Evolutionary conservation across 92 coral and sea anemone species (phyloP).

Genomic region (Paramuricea clavata): DNA sequence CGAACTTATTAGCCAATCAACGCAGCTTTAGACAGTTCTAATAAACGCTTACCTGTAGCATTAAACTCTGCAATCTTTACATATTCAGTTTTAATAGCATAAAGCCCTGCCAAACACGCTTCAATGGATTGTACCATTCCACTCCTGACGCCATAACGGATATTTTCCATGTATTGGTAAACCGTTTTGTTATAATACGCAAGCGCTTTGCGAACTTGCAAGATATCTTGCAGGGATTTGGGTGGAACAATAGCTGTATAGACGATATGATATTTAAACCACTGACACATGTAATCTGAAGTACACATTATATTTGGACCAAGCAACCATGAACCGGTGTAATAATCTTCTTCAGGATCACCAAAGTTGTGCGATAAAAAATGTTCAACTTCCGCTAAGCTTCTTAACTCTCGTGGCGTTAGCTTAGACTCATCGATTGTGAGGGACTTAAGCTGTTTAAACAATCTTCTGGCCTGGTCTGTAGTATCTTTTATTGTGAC

Average conservation of each 20-base stretch:
- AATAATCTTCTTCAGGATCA: slow-evolving; percentile 77
- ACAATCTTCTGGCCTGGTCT: slow-evolving; percentile 65
- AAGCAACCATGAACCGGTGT: slow-evolving; percentile 81
- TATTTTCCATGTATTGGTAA: slow-evolving; percentile 69
- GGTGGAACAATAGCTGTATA: no score
- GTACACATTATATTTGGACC: slow-evolving; percentile 89
- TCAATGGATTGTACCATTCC: slow-evolving; percentile 91
- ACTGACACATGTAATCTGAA: slow-evolving; percentile 71
- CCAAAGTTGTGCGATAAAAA: slow-evolving; percentile 76
- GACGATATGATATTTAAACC: slow-evolving; percentile 36
- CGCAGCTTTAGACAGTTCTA: neutral
- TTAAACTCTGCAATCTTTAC: slow-evolving; percentile 59
- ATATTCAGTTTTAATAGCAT: slow-evolving; percentile 61
- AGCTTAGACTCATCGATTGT: slow-evolving; percentile 38
- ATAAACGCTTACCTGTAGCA: slow-evolving; percentile 72
- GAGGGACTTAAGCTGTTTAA: slow-evolving; percentile 52
- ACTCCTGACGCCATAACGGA: slow-evolving; percentile 76
- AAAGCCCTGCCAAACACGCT: slow-evolving; percentile 83
- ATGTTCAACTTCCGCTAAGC: slow-evolving; percentile 77
- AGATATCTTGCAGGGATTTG: slow-evolving; percentile 57
- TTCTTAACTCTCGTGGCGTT: slow-evolving; percentile 82
- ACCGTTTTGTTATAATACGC: slow-evolving; percentile 55
- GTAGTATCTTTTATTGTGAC: slow-evolving; percentile 65
- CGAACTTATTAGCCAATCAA: neutral
- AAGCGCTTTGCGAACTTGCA: slow-evolving; percentile 53